Conservation (phyloP, 2,113 vertebrate genomes). For the Gymnorhina tibicen region DNA sequence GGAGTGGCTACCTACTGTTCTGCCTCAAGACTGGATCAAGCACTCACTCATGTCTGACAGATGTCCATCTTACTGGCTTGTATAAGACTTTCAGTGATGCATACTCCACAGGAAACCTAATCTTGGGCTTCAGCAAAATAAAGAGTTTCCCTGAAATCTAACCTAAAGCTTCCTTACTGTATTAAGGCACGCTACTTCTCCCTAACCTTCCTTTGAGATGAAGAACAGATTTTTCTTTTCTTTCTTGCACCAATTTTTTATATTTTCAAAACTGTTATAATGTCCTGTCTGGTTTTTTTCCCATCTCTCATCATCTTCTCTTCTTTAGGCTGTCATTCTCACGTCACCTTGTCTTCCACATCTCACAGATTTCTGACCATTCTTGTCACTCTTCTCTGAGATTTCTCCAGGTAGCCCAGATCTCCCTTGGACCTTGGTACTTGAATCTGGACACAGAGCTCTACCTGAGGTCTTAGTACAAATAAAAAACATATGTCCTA, state of each 20-base stretch:
- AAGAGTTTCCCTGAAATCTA: background rate
- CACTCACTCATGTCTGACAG: background rate
- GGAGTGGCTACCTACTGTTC: background rate
- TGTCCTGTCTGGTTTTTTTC: background rate
- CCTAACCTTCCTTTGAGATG: background rate
- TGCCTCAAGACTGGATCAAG: background rate
- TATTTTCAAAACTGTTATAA: background rate
- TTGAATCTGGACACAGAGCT: background rate
- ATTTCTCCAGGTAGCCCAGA: background rate
- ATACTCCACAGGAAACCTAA: background rate
- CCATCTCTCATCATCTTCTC: background rate
- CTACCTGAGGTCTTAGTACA: background rate
- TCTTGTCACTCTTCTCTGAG: background rate
- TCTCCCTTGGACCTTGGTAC: background rate
- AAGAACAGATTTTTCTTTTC: background rate
- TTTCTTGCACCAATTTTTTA: background rate
- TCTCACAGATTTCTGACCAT: background rate
- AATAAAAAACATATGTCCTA: background rate
- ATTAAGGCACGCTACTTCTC: background rate
- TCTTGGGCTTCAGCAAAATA: background rate
- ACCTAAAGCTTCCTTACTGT: background rate
- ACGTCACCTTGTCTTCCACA: background rate
- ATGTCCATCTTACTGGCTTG: background rate
- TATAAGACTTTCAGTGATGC: background rate
- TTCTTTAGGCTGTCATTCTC: background rate